Base-by-base conservation (phyloP, 1,140 invertebrate genomes). In the Globodera ellingtonae region DNA sequence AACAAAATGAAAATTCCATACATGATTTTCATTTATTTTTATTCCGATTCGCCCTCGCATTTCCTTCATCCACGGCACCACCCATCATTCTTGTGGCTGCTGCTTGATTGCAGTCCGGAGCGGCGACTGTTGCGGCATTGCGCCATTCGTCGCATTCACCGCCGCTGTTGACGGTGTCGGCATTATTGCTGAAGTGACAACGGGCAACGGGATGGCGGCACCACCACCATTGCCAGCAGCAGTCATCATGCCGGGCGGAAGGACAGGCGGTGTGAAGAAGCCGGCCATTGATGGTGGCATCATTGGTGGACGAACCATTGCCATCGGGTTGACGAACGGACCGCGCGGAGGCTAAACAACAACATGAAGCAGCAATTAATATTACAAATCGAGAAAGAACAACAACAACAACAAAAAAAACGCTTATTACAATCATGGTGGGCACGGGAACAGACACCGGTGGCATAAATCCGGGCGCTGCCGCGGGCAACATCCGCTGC, bases 401-500 rank as follows among this genome's bases (percentile, higher is more conserved):
- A 35, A 35, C 2, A 35, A n/a, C n/a, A n/a, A n/a, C n/a, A n/a
- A n/a, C n/a, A 35, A 8, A 75, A 47, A 50, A 6, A 77, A 69
- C n/a, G 47, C 46, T 77, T 62, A 77, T 77, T 62, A 77, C 69
- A 15, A 65, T 62, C 56, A 62, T 72, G 35, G 35, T 35, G 2
- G 35, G 35, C 24, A 65, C 56, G 24, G 80, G 76, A 71, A 71
- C 70, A 21, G 52, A 59, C 9, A 79, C 79, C 47, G 77, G 69
- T 3, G 65, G 75, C 48, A 86, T 74, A 24, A 75, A 65, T 35
- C 50, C 74, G 7, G 82, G 81, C 4, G 80, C 79, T n/a, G 21
- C 48, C 24, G 59, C 46, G 1, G 71, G 47, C 44, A 84, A 35
- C 85, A 87, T 82, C 52, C 82, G 76, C 72, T 86, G 85, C 46